phyloP scores from a whole-genome alignment of 2,797 vertebrate genomes.

The Mastacembelus armatus region DNA sequence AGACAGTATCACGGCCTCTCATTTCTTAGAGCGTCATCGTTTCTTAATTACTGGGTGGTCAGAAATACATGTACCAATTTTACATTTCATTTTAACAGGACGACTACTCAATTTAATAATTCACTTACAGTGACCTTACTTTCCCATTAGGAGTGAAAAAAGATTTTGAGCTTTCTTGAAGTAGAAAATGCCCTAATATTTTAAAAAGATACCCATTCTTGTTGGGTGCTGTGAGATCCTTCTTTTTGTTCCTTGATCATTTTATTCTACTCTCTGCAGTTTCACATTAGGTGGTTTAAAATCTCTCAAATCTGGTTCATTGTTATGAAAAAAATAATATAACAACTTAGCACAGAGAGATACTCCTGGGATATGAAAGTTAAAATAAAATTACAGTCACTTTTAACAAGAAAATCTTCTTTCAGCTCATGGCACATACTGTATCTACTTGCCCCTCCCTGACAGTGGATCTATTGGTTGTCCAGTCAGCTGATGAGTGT shows the following conservation, averaged over 20 bases:
- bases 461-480: background rate
- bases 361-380: background rate
- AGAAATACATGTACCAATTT: constrained; percentile 16
- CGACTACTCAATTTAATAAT: constrained; percentile 11
- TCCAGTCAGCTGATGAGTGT: background rate
- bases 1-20: no score
- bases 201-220: constrained; percentile 13
- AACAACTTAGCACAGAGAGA: background rate
- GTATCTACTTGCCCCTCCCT: background rate
- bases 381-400: background rate
- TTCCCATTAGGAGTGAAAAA: constrained; percentile 13
- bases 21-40: no score
- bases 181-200: constrained; percentile 27
- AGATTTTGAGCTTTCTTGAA: constrained; percentile 23
- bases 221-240: background rate
- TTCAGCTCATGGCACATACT: background rate
- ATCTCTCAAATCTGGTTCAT: constrained; percentile 17
- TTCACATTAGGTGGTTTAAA: constrained; percentile 17
- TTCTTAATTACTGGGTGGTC: no score
- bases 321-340: constrained; percentile 21
- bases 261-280: constrained; percentile 28
- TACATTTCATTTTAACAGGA: background rate
- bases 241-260: constrained; percentile 11
- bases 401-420: background rate
- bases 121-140: constrained; percentile 1